Evolutionary conservation across 30 jellyfish, hydroid and myxozoan genomes (phyloP).

Genomic region (Chrysaora quinquecirrha): DNA sequence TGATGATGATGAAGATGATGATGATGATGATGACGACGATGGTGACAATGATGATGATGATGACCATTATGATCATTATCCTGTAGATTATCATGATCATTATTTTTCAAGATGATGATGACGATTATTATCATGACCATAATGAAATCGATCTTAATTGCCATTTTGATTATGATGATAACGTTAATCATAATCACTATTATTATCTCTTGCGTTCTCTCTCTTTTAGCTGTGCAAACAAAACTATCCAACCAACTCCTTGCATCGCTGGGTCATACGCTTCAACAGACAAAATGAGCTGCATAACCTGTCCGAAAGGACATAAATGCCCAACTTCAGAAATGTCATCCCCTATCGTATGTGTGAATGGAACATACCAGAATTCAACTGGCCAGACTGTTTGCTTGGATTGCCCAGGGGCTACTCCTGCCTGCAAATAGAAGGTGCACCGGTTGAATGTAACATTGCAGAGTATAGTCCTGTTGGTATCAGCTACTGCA

Average conservation of each 20-base stretch:
- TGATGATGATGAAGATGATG: too few species aligned
- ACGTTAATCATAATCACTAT: background rate
- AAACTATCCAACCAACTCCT: conserved; percentile 46
- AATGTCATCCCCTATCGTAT: conserved; percentile 64
- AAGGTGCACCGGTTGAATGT: conserved; percentile 48
- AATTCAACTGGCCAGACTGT: conserved; percentile 60
- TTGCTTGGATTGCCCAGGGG: conserved; percentile 73
- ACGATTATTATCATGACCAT: background rate
- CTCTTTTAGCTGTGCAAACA: conserved; percentile 78
- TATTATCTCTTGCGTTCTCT: background rate
- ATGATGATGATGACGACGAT: background rate
- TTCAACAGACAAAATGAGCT: conserved; percentile 54
- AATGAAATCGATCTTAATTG: background rate
- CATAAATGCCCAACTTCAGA: conserved; percentile 70
- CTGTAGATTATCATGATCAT: background rate
- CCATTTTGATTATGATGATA: background rate
- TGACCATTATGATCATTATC: background rate
- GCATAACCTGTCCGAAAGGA: conserved; percentile 91
- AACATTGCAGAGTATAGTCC: conserved; percentile 47
- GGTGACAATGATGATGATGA: background rate
- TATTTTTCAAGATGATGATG: too few species aligned
- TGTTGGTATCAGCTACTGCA: conserved; percentile 47
- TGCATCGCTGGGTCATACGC: conserved; percentile 76
- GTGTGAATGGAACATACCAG: conserved; percentile 81
- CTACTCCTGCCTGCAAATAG: conserved; percentile 39